phyloP scores from a whole-genome alignment of 64 coral and sea anemone species.

The Porites australiensis region DNA sequence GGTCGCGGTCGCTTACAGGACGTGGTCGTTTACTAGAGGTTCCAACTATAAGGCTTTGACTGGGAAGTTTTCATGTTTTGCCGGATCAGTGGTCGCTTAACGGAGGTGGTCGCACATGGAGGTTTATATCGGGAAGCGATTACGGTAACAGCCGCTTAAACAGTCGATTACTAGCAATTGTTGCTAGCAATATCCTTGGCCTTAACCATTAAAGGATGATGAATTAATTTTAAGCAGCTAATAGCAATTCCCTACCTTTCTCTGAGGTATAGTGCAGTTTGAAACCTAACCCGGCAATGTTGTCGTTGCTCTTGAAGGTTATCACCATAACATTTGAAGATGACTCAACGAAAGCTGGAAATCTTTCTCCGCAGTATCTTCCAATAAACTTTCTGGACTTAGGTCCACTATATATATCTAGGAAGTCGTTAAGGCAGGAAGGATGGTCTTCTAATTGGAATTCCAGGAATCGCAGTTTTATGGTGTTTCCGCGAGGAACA shows the following conservation, averaged over 20 bases:
- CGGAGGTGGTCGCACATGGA: too few species aligned
- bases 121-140: too few species aligned
- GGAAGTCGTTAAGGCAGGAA: neutral
- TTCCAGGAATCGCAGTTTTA: constrained; percentile 33
- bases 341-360: constrained; percentile 10
- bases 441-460: constrained; percentile 36
- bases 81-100: too few species aligned
- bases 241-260: neutral
- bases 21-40: too few species aligned
- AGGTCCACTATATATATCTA: neutral
- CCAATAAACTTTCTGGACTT: neutral
- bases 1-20: too few species aligned
- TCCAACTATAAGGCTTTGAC: too few species aligned
- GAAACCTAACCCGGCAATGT: neutral
- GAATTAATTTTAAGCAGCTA: too few species aligned
- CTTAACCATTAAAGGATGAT: too few species aligned
- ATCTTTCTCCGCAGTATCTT: neutral
- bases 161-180: too few species aligned
- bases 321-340: constrained; percentile 11
- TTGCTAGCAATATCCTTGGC: too few species aligned
- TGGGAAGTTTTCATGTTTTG: too few species aligned
- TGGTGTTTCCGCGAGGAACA: neutral
- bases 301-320: neutral
- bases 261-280: constrained; percentile 28
- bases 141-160: too few species aligned